Evolutionary conservation across 2,888 invertebrate genomes (phyloP).

Genomic region (Bombylius discolor): DNA sequence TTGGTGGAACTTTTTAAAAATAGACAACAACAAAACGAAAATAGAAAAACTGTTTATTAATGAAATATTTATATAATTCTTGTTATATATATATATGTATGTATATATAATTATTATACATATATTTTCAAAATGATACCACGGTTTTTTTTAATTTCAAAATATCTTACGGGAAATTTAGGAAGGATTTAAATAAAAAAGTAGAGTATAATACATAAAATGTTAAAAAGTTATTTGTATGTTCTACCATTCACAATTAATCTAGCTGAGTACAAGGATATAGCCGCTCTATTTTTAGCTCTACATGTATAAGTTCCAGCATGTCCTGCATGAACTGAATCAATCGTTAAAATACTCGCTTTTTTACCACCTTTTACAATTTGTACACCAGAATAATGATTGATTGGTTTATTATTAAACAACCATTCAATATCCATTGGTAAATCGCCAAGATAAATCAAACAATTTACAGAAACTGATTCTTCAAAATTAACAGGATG

Average conservation of each 20-base stretch:
- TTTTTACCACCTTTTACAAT: constrained; percentile 42
- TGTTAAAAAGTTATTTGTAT: too few species aligned
- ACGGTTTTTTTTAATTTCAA: too few species aligned
- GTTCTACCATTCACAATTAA: constrained; percentile 54
- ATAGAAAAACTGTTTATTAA: too few species aligned
- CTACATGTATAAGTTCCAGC: constrained; percentile 64
- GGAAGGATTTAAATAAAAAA: not conserved
- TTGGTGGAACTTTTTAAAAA: constrained; percentile 53
- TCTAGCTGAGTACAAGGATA: constrained; percentile 50
- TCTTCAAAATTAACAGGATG: constrained; percentile 53
- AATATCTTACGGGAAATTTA: too few species aligned
- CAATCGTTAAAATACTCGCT: constrained; percentile 48
- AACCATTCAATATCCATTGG: constrained; percentile 47
- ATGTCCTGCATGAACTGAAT: constrained; percentile 49
- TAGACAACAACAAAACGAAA: not conserved
- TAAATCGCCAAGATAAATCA: constrained; percentile 47
- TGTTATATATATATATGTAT: too few species aligned
- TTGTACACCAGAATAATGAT: constrained; percentile 34
- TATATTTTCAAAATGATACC: too few species aligned
- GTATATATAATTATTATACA: too few species aligned
- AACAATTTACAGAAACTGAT: constrained; percentile 46
- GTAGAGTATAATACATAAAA: too few species aligned
- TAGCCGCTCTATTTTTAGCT: constrained; percentile 57
- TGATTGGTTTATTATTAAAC: constrained; percentile 39
- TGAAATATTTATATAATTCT: too few species aligned